Conservation (phyloP, 1,140 invertebrate species). For the Aricia agestis region DNA sequence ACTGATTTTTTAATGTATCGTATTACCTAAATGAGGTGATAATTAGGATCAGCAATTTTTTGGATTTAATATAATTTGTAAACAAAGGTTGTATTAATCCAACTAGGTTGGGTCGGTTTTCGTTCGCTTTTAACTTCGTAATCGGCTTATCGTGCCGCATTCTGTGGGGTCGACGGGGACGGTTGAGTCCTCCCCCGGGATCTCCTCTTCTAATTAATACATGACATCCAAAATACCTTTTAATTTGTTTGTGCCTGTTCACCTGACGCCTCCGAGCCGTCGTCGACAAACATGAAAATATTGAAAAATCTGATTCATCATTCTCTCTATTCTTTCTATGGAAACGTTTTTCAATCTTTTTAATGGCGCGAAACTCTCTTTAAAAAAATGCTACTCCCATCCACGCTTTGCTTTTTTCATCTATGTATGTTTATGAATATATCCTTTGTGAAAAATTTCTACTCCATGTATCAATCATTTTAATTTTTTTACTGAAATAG, state of each 20-base stretch:
- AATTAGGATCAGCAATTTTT: neutral
- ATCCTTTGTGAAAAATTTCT: no score
- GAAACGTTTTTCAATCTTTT: no score
- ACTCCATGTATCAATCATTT: no score
- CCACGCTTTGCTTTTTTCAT: no score
- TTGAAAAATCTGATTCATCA: no score
- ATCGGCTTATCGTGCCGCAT: conserved; percentile 50
- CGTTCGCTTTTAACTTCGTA: conserved; percentile 55
- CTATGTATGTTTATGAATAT: no score
- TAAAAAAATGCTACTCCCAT: no score
- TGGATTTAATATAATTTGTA: conserved; percentile 11
- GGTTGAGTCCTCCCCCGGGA: conserved; percentile 33
- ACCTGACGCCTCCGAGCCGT: conserved; percentile 5
- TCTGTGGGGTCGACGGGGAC: conserved; percentile 35
- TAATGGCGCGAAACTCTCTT: no score
- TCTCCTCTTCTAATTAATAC: conserved; percentile 31
- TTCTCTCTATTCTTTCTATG: no score
- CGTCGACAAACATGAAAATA: no score
- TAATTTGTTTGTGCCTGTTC: conserved; percentile 11
- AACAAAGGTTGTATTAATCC: conserved; percentile 51
- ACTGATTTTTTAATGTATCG: neutral
- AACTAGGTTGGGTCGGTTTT: conserved; percentile 33
- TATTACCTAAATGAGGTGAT: neutral
- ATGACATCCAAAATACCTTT: conserved; percentile 20
- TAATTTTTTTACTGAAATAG: no score